phyloP scores from a whole-genome alignment of 2,797 vertebrate species.

The Artibeus lituratus region DNA sequence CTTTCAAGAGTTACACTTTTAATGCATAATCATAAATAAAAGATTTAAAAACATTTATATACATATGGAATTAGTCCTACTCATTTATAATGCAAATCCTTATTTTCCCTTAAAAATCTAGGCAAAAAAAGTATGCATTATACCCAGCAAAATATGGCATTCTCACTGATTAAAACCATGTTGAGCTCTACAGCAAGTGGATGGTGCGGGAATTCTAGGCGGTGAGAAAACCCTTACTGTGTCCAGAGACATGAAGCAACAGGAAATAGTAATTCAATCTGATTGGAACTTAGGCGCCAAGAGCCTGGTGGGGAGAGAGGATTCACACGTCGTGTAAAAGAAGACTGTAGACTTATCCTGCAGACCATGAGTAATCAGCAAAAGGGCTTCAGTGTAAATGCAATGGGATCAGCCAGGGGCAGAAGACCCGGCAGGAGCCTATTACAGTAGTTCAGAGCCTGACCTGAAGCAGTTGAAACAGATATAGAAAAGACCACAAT shows the following conservation, averaged over 20 bases:
- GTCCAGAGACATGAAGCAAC: neutral
- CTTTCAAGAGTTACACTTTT: too few relatives aligned
- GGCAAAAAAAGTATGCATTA: too few relatives aligned
- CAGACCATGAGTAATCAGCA: neutral
- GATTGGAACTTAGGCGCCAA: neutral
- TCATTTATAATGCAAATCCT: too few relatives aligned
- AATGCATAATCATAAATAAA: too few relatives aligned
- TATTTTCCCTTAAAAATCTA: too few relatives aligned
- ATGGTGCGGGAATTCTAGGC: neutral
- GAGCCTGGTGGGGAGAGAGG: neutral
- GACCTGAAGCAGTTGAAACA: too few relatives aligned
- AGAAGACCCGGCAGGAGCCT: neutral
- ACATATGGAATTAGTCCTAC: too few relatives aligned
- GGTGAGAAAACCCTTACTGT: neutral
- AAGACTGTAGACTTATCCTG: neutral
- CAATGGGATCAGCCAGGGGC: neutral
- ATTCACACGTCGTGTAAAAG: neutral
- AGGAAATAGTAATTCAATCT: neutral
- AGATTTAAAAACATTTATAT: too few relatives aligned
- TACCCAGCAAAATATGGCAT: too few relatives aligned
- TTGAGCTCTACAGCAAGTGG: neutral
- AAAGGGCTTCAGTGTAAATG: neutral
- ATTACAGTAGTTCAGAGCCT: neutral
- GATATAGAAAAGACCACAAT: neutral
- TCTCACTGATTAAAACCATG: neutral